Conservation (phyloP, 2,888 invertebrate genomes). For the Campoletis raptor region DNA sequence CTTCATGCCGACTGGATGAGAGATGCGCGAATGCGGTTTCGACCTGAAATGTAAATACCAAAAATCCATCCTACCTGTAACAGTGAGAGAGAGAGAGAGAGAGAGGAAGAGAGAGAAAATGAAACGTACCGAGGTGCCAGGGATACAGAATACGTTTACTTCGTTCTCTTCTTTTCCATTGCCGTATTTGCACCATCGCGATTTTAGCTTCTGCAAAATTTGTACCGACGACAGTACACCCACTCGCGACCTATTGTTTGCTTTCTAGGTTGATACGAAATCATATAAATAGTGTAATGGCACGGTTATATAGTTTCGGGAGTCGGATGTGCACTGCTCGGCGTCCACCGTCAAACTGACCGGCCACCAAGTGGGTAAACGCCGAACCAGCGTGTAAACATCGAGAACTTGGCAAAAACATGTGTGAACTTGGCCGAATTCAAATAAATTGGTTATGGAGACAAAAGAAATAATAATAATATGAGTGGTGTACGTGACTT, state of each 20-base stretch:
- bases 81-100: background rate
- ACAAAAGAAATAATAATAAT: too few relatives aligned
- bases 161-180: conserved; percentile 8
- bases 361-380: too few relatives aligned
- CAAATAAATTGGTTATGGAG: too few relatives aligned
- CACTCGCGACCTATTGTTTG: conserved; percentile 1
- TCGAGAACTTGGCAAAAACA: too few relatives aligned
- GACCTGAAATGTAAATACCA: conserved; percentile 66
- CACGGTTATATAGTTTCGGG: too few relatives aligned
- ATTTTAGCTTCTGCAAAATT: background rate
- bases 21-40: conserved; percentile 63
- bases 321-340: too few relatives aligned
- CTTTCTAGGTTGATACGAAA: background rate
- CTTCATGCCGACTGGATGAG: conserved; percentile 59
- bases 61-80: conserved; percentile 30
- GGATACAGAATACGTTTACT: conserved; percentile 51
- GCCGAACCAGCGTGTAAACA: too few relatives aligned
- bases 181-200: conserved; percentile 1
- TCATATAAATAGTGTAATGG: background rate
- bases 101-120: background rate
- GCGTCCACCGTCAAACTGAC: too few relatives aligned
- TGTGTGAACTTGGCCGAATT: too few relatives aligned
- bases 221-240: background rate
- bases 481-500: too few relatives aligned
- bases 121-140: conserved; percentile 22